phyloP scores from a whole-genome alignment of 2,113 vertebrate genomes.

The Columbina picui region DNA sequence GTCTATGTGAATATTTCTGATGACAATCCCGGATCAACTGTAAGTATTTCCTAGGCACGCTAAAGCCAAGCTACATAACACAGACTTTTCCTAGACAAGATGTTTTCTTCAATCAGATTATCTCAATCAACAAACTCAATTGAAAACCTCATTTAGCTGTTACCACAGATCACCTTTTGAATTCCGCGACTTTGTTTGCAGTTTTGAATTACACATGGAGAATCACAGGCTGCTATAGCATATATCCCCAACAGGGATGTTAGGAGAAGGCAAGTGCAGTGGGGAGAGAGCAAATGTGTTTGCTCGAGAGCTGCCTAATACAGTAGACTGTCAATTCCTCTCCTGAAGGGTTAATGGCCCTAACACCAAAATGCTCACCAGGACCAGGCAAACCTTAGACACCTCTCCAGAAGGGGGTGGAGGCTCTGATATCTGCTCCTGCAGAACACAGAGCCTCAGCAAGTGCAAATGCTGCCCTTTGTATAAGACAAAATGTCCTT shows the following conservation, averaged over 20 bases:
- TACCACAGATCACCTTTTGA: background rate
- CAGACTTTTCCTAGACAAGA: background rate
- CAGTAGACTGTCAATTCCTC: accelerated
- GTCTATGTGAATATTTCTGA: background rate
- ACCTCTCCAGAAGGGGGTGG: background rate
- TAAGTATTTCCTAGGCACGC: background rate
- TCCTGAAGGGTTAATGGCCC: background rate
- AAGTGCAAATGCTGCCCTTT: background rate
- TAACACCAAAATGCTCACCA: background rate
- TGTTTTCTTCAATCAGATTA: background rate
- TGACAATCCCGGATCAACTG: background rate
- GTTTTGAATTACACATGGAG: background rate
- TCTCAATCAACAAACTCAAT: background rate
- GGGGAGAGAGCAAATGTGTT: accelerated
- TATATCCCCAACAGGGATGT: background rate
- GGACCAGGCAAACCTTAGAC: background rate
- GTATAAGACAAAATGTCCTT: conserved; percentile 10
- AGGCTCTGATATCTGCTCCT: background rate
- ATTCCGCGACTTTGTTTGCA: background rate
- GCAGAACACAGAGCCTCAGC: background rate
- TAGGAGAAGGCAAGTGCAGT: background rate
- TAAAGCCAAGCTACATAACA: background rate
- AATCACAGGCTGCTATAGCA: background rate
- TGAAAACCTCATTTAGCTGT: background rate
- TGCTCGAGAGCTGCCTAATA: background rate